A percentile compares a stretch with the other conserved stretches of the same genome.
These are phyloP conservation scores for Cardiocondyla obscurior DNA, from an alignment of 1,140 invertebrate genomes.

Conservation along the genomic window DNA sequence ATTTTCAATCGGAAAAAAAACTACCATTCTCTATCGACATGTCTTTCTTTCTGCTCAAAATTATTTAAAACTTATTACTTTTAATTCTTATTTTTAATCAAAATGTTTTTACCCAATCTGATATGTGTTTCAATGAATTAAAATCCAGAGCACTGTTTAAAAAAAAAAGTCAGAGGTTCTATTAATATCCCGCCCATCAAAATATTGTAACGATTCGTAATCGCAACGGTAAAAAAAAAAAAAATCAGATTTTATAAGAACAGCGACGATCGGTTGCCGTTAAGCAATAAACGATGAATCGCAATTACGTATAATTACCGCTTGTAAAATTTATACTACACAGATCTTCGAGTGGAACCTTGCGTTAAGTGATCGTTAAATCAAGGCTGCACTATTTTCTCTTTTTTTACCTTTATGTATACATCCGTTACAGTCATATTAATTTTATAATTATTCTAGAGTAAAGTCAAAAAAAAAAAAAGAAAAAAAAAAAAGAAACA, in stretches of 20 bases:
- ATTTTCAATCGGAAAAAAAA: background rate
- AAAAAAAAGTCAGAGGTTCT: background rate
- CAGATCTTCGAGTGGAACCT: constrained; percentile 8
- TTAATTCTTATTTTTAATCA: no score
- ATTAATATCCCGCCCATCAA: background rate
- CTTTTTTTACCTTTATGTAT: background rate
- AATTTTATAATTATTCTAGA: background rate
- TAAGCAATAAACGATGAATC: constrained; percentile 36
- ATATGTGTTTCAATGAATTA: background rate
- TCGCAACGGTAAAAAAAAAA: background rate
- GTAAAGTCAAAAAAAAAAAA: background rate
- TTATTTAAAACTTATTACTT: no score
- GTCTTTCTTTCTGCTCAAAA: background rate
- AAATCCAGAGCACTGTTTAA: constrained; percentile 6
- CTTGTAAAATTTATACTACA: background rate
- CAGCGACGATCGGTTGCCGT: background rate
- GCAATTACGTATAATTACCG: constrained; percentile 19
- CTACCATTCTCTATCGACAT: no score
- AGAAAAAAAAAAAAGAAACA: no score
- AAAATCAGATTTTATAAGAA: background rate
- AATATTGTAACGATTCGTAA: background rate
- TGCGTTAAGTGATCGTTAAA: constrained; percentile 5
- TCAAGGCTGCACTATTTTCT: constrained; percentile 39
- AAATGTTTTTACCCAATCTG: background rate
- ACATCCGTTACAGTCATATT: background rate